These are phyloP conservation scores for Cyphomyrus discorhynchus DNA, from an alignment of 2,113 vertebrate genomes.

Conservation along the genomic window DNA sequence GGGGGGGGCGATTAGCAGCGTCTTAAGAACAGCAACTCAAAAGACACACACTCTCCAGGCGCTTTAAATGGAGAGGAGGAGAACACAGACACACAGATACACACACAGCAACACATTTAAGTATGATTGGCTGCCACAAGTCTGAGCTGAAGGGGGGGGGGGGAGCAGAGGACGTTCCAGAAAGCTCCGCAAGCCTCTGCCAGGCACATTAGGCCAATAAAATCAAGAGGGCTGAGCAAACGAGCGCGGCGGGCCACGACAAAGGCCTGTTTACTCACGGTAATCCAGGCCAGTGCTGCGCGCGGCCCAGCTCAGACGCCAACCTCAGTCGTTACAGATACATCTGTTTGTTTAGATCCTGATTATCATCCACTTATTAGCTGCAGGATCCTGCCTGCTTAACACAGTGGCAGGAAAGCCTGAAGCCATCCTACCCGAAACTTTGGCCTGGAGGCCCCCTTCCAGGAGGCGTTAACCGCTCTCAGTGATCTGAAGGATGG, in stretches of 20 bases:
- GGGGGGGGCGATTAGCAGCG: neutral
- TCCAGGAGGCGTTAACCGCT: neutral
- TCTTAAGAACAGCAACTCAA: neutral
- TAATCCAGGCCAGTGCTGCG: conserved; percentile 31
- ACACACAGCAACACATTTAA: neutral
- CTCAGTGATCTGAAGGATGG: neutral
- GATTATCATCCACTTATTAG: conserved; percentile 28
- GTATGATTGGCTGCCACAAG: neutral
- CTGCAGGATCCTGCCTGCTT: conserved; percentile 28
- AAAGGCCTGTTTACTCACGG: conserved; percentile 55
- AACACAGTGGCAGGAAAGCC: conserved; percentile 15
- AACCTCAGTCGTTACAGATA: conserved; percentile 52
- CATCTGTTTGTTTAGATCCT: neutral
- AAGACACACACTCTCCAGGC: neutral
- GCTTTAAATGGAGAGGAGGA: neutral
- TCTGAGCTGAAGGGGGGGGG: neutral
- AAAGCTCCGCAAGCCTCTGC: conserved; percentile 40
- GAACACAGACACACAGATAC: neutral
- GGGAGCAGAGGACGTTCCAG: conserved; percentile 35
- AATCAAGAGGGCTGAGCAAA: conserved; percentile 55
- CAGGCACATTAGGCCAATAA: conserved; percentile 54
- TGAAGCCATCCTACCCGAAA: neutral
- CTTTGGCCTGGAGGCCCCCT: neutral
- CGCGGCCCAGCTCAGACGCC: conserved; percentile 24
- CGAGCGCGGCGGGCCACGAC: conserved; percentile 47